Base-by-base conservation (phyloP, 2,113 vertebrate genomes). In the Oreocharis arfaki region DNA sequence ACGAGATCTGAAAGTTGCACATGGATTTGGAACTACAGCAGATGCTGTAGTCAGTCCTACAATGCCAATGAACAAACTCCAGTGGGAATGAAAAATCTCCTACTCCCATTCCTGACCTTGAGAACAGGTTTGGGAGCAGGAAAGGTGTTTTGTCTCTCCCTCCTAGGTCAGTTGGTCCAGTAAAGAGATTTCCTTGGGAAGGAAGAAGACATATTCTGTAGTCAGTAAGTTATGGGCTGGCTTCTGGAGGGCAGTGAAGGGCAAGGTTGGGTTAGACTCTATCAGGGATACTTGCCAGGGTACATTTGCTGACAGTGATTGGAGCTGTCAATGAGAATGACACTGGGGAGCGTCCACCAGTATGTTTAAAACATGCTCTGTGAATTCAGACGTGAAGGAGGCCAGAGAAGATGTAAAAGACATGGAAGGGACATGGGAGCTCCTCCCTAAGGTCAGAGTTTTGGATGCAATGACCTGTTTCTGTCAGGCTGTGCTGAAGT, bases 151-250 rank as follows among this genome's bases (percentile, higher is more conserved):
- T 95, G 67, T 85, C 57, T 85, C 60, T 52, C 47, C 28, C 53
- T 91, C 42, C 44, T n/a, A 0, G 69, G 65, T 60, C 49, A 71
- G 74, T 37, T 65, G 50, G 52, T 64, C 49, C 64, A 69, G 44
- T 23, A 39, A 94, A 82, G 63, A 93, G 57, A 19, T 76, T 81
- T 90, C 64, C 39, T 81, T 90, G 60, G 42, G 56, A 89, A 67
- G 27, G 37, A 79, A 60, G 59, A 77, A 52, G 32, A 10, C 18
- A 2, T 32, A 8, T 69, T 73, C 46, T 61, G 8, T 11, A 80
- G 75, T 65, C 63, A 57, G 86, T 80, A 83, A 92, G 61, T 95
- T 92, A 86, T 55, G 56, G 80, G 68, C 59, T 90, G 57, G n/a
- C 56, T 93, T 87, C 70, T 91, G 85, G 70, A 21, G 86, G 76